Percentiles rank a stretch among this genome's conserved stretches.
Conservation (phyloP, 2,113 vertebrate genomes). For the Myotis yumanensis region DNA sequence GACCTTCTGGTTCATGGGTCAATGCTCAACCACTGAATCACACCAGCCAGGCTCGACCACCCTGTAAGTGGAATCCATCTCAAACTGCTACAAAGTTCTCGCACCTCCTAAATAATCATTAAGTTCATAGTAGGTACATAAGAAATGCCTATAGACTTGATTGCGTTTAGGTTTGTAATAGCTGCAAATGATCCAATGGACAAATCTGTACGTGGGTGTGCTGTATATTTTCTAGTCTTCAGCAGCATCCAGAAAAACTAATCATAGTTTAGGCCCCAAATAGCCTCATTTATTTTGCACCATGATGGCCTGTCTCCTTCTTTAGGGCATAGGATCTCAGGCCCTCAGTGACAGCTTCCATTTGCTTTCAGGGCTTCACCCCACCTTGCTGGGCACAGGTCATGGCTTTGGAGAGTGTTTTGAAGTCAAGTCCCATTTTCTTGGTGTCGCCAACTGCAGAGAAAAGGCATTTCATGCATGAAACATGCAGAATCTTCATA, state of each 20-base stretch:
- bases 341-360: fast-evolving
- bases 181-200: not conserved
- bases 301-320: not conserved
- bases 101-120: not conserved
- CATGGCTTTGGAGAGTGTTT: not conserved
- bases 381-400: not conserved
- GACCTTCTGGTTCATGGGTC: too few relatives aligned
- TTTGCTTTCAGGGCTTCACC: not conserved
- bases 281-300: not conserved
- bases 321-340: fast-evolving
- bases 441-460: fast-evolving
- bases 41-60: too few relatives aligned
- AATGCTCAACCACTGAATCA: too few relatives aligned
- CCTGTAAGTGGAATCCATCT: not conserved
- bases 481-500: not conserved
- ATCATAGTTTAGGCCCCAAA: not conserved
- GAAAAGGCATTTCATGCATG: not conserved
- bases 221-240: not conserved
- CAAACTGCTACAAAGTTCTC: not conserved
- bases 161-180: not conserved
- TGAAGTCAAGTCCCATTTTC: not conserved
- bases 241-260: not conserved
- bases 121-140: not conserved
- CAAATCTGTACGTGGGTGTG: fast-evolving
- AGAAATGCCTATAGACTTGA: not conserved